Conservation (phyloP, 1,140 invertebrate genomes). For the Apis laboriosa region DNA sequence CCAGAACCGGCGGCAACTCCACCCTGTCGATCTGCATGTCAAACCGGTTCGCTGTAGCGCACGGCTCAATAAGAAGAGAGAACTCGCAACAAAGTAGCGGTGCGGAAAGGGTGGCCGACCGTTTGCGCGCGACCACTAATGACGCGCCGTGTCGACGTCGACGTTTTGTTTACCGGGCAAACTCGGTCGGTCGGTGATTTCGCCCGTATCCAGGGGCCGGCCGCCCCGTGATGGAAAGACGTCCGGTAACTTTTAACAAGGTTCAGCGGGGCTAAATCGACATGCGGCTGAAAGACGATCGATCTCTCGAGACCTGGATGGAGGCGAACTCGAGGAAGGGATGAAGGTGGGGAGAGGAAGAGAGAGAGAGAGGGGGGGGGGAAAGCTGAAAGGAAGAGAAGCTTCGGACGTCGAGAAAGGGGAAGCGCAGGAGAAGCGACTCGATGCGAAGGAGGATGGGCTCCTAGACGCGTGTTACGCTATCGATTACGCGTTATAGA, state of each 20-base stretch:
- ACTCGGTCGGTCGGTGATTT: conserved; percentile 55
- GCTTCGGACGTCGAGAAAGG: background rate
- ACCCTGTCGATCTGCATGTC: conserved; percentile 50
- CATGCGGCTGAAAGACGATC: background rate
- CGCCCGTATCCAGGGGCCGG: background rate
- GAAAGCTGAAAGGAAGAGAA: background rate
- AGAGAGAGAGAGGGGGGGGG: background rate
- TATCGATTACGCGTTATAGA: conserved; percentile 41
- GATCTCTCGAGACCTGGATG: background rate
- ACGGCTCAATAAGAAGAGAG: conserved; percentile 36
- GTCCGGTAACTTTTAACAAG: conserved; percentile 35
- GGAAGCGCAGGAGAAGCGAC: background rate
- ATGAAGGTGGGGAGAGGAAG: background rate
- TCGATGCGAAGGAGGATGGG: conserved; percentile 16
- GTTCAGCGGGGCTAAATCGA: background rate
- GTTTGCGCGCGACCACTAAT: conserved; percentile 76
- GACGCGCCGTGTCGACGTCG: conserved; percentile 73
- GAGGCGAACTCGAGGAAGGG: background rate
- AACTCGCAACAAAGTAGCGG: conserved; percentile 36
- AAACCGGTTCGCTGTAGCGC: conserved; percentile 6
- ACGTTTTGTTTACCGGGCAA: conserved; percentile 77
- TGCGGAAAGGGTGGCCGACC: conserved; percentile 20
- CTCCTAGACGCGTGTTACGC: conserved; percentile 33
- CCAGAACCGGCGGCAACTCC: background rate
- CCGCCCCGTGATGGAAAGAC: background rate